These are phyloP conservation scores for Rhincodon typus DNA, from an alignment of 2,797 vertebrate species.

Conservation along the genomic window DNA sequence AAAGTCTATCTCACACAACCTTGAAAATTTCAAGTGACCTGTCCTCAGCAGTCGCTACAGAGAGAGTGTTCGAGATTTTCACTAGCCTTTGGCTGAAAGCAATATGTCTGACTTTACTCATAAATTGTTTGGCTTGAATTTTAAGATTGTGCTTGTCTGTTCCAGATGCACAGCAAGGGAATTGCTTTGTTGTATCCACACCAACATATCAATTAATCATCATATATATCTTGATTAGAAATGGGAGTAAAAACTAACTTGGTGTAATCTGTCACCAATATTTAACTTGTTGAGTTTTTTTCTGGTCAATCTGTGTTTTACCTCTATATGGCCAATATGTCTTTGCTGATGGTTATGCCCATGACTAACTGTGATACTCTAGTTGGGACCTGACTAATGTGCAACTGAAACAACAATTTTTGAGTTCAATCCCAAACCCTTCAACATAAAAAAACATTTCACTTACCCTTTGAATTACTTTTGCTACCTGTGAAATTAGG, in stretches of 20 bases:
- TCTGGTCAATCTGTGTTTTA: background rate
- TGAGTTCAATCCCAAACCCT: background rate
- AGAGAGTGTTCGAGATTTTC: background rate
- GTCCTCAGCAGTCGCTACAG: background rate
- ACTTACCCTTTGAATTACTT: background rate
- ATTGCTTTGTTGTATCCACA: background rate
- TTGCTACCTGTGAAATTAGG: background rate
- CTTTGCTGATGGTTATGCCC: background rate
- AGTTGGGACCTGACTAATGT: background rate
- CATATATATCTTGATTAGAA: background rate
- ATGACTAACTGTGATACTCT: background rate
- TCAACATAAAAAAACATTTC: background rate
- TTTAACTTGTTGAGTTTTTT: background rate
- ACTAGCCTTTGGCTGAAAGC: background rate
- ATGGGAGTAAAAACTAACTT: background rate
- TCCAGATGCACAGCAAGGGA: background rate
- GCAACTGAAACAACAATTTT: background rate
- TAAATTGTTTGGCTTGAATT: background rate
- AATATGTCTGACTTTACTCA: background rate
- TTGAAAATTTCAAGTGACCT: background rate
- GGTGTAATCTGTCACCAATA: background rate
- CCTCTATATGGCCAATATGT: background rate
- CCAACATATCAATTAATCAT: background rate
- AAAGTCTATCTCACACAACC: background rate
- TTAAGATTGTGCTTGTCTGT: background rate